These are phyloP conservation scores for Arctocebus calabarensis DNA, from an alignment of 2,797 vertebrate species.

Conservation along the genomic window DNA sequence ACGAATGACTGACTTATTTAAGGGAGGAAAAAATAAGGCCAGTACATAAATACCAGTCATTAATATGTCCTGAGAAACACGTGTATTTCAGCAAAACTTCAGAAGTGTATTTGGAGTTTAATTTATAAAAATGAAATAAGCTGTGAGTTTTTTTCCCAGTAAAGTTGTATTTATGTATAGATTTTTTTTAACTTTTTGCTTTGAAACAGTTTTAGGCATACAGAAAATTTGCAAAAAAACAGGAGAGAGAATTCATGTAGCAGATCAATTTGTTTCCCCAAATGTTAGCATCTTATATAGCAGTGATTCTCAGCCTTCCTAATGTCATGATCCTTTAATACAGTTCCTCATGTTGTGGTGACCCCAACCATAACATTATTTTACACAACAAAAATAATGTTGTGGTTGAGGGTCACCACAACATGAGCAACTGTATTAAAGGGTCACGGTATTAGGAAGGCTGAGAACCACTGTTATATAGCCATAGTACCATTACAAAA, in stretches of 20 bases:
- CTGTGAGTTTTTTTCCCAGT: neutral
- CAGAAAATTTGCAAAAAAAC: constrained; percentile 7
- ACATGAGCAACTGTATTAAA: no score
- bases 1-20: neutral
- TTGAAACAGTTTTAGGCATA: constrained; percentile 27
- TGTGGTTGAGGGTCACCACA: no score
- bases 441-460: no score
- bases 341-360: no score
- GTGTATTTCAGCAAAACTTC: constrained; percentile 29
- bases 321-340: no score
- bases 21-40: neutral
- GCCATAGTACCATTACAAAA: neutral
- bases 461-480: neutral
- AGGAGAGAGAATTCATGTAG: neutral
- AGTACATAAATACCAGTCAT: neutral
- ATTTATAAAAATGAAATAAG: constrained; percentile 32
- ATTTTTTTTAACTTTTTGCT: neutral
- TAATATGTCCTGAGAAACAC: neutral
- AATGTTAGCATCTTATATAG: neutral
- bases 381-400: no score
- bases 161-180: neutral
- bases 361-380: no score
- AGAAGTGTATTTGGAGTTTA: constrained; percentile 4
- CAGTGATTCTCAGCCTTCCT: no score
- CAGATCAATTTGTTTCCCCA: neutral